Evolutionary conservation across 2,888 invertebrate genomes (phyloP).

Genomic region (Hemaris fuciformis): DNA sequence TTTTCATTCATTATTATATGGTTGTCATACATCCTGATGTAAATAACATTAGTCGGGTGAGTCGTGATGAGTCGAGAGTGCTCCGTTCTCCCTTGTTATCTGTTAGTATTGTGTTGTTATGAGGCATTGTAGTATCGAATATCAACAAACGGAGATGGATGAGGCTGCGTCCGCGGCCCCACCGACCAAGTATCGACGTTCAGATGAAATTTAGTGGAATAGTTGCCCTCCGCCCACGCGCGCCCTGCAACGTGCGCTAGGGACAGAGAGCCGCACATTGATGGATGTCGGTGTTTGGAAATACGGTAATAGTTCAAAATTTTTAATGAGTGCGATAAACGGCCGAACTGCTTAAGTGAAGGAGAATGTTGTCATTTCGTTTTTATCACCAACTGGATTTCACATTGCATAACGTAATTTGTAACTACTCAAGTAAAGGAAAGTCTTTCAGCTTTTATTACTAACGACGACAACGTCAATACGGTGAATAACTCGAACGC

Average conservation of each 20-base stretch:
- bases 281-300: not conserved
- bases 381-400: too few relatives aligned
- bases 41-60: too few relatives aligned
- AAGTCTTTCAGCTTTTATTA: too few relatives aligned
- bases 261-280: not conserved
- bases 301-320: too few relatives aligned
- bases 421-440: too few relatives aligned
- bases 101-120: not conserved
- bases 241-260: not conserved
- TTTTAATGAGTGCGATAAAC: too few relatives aligned
- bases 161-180: not conserved
- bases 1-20: too few relatives aligned
- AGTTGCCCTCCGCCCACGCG: constrained; percentile 1
- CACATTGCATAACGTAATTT: too few relatives aligned
- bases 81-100: not conserved
- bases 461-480: too few relatives aligned
- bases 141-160: not conserved
- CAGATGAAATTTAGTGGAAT: not conserved
- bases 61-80: not conserved
- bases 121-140: not conserved
- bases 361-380: too few relatives aligned
- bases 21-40: not conserved
- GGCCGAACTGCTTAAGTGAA: too few relatives aligned
- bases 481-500: too few relatives aligned
- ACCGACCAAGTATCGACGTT: not conserved